Evolutionary conservation across 2,113 vertebrate species (phyloP).

Genomic region (Calidris pugnax): DNA sequence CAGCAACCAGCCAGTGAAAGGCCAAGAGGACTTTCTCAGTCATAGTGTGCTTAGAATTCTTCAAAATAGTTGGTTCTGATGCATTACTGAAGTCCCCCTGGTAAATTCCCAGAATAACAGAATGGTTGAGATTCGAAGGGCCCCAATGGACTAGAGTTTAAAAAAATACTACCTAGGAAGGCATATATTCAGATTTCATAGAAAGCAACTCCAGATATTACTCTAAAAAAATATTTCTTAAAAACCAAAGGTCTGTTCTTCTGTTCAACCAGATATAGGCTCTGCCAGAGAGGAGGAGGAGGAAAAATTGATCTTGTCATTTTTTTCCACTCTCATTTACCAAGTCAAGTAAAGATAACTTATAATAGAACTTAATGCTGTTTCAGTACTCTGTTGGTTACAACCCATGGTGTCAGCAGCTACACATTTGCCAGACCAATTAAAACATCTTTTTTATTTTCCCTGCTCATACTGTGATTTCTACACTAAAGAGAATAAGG

Average conservation of each 20-base stretch:
- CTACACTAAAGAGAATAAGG: neutral
- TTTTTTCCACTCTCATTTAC: neutral
- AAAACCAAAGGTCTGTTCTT: neutral
- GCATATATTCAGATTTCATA: conserved; percentile 22
- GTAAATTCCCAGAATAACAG: neutral
- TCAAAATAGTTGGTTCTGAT: neutral
- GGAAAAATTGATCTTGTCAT: neutral
- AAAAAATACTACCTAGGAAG: neutral
- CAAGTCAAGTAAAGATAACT: neutral
- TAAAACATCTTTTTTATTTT: neutral
- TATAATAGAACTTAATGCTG: neutral
- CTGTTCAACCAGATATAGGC: neutral
- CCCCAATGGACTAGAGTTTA: neutral
- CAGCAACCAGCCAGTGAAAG: neutral
- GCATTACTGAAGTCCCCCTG: neutral
- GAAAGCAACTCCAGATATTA: neutral
- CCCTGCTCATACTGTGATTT: neutral
- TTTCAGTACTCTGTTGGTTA: neutral
- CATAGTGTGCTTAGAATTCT: neutral
- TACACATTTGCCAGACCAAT: neutral
- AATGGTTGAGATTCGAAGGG: neutral
- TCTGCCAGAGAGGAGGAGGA: neutral
- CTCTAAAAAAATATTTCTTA: neutral
- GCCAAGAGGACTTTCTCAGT: neutral
- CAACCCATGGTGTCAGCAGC: neutral